Evolutionary conservation across 2,797 vertebrate species (phyloP).

Genomic region (Danio kyathit): DNA sequence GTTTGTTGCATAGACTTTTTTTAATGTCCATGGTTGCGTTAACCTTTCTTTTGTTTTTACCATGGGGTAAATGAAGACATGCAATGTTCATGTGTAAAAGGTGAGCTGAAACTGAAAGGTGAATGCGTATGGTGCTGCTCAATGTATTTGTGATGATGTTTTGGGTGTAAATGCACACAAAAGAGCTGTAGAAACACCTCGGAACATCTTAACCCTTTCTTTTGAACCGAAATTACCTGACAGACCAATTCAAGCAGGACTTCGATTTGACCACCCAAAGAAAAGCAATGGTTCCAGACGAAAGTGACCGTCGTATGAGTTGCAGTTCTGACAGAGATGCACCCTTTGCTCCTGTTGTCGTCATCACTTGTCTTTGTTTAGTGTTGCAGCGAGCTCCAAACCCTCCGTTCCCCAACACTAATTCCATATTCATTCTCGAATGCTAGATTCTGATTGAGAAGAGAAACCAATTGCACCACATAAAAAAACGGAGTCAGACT

Average conservation of each 20-base stretch:
- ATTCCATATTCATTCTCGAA: conserved; percentile 57
- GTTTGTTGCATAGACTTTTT: conserved; percentile 70
- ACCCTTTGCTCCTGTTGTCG: conserved; percentile 67
- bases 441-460: conserved; percentile 86
- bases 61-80: conserved; percentile 17
- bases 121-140: background rate
- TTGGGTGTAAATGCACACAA: background rate
- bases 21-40: conserved; percentile 13
- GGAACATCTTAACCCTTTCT: conserved; percentile 2
- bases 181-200: conserved; percentile 18
- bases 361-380: conserved; percentile 71
- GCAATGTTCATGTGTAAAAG: conserved; percentile 9
- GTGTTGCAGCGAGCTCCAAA: conserved; percentile 59
- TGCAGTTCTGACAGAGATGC: conserved; percentile 64
- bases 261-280: conserved; percentile 17
- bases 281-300: conserved; percentile 47
- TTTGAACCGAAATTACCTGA: conserved; percentile 22
- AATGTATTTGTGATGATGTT: conserved; percentile 2
- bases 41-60: background rate
- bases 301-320: conserved; percentile 30
- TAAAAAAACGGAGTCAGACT: conserved; percentile 52
- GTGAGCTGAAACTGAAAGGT: background rate
- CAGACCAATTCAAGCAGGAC: conserved; percentile 30
- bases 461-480: conserved; percentile 78
- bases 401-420: conserved; percentile 39